Evolutionary conservation across 1,140 invertebrate species (phyloP).

Genomic region (Macrotrachela quadricornifera): DNA sequence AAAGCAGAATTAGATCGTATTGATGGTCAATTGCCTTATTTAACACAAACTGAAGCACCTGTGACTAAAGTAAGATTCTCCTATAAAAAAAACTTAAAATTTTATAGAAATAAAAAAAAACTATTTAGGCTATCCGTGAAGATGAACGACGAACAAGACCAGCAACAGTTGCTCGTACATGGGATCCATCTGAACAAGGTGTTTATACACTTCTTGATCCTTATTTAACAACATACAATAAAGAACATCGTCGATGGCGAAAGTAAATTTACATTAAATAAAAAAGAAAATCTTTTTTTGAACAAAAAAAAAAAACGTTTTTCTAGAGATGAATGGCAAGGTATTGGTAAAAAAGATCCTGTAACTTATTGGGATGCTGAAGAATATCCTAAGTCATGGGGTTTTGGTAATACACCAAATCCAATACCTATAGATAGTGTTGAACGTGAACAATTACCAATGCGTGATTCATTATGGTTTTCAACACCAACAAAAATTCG

Average conservation of each 20-base stretch:
- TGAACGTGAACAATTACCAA: slow-evolving; percentile 13
- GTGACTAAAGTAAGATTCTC: too few relatives aligned
- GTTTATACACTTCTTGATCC: slow-evolving; percentile 23
- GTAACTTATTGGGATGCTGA: slow-evolving; percentile 1
- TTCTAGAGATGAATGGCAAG: slow-evolving; percentile 1
- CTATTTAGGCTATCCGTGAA: too few relatives aligned
- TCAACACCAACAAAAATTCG: slow-evolving; percentile 24
- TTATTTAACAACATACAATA: slow-evolving; percentile 25
- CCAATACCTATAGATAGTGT: too few relatives aligned
- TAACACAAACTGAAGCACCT: too few relatives aligned
- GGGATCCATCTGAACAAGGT: slow-evolving; percentile 22
- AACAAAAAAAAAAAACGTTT: not conserved
- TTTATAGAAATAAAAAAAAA: too few relatives aligned
- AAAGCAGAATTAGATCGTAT: too few relatives aligned
- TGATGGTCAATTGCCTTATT: too few relatives aligned
- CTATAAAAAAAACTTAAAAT: too few relatives aligned
- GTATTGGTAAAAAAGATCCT: slow-evolving; percentile 3
- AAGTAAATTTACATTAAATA: not conserved
- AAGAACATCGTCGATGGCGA: slow-evolving; percentile 19
- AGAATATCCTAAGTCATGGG: not conserved
- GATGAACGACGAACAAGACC: slow-evolving; percentile 13
- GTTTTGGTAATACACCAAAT: too few relatives aligned
- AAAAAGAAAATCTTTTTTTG: too few relatives aligned
- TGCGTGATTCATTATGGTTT: slow-evolving; percentile 27
- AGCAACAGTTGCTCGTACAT: slow-evolving; percentile 11